phyloP scores from a whole-genome alignment of 2,888 invertebrate species.

The Epinotia nisella region DNA sequence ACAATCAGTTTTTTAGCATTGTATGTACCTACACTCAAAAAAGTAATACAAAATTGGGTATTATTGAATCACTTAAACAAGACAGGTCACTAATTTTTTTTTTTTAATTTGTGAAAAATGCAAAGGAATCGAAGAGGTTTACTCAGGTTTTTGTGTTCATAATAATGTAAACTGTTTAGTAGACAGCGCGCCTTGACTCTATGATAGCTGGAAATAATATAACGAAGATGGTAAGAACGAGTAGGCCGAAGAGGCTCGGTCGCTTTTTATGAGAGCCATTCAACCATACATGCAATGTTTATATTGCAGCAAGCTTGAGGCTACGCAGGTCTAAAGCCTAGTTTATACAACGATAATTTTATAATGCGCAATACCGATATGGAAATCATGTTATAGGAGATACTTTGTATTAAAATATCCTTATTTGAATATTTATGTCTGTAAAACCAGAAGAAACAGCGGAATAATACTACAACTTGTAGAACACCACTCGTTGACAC shows the following conservation, averaged over 20 bases:
- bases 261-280: slow-evolving; percentile 21
- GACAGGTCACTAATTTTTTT: no score
- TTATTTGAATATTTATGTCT: slow-evolving; percentile 28
- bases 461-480: slow-evolving; percentile 13
- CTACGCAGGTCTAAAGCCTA: slow-evolving; percentile 12
- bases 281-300: slow-evolving; percentile 35
- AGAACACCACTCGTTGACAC: slow-evolving; percentile 19
- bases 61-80: not conserved
- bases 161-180: slow-evolving; percentile 27
- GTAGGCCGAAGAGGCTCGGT: slow-evolving; percentile 33
- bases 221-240: slow-evolving; percentile 24
- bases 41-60: not conserved
- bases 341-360: slow-evolving; percentile 17
- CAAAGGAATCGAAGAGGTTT: not conserved
- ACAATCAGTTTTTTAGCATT: not conserved
- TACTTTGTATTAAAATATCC: slow-evolving; percentile 27
- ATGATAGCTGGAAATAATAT: slow-evolving; percentile 16
- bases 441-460: slow-evolving; percentile 12
- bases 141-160: not conserved
- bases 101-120: not conserved
- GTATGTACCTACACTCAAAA: not conserved
- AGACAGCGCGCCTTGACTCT: not conserved
- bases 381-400: slow-evolving; percentile 23
- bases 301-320: slow-evolving; percentile 3
- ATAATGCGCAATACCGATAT: slow-evolving; percentile 29